Evolutionary conservation across 2,888 invertebrate species (phyloP).

Genomic region (Keiferia lycopersicella): DNA sequence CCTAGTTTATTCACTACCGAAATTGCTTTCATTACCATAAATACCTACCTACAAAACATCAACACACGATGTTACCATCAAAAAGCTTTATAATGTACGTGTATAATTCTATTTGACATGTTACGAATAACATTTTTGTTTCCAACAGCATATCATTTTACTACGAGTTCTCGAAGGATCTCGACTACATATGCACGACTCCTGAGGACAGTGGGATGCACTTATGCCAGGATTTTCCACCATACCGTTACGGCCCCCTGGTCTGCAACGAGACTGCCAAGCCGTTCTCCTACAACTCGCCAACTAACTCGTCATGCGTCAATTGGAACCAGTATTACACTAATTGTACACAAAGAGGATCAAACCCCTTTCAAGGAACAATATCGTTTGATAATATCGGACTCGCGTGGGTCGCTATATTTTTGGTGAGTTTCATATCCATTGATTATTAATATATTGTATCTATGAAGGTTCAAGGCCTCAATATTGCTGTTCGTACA

Average conservation of each 20-base stretch:
- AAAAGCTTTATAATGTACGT: conserved; percentile 2
- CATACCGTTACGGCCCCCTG: conserved; percentile 86
- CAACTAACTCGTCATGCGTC: conserved; percentile 91
- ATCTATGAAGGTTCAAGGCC: not conserved
- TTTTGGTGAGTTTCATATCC: conserved; percentile 89
- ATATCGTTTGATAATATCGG: conserved; percentile 99
- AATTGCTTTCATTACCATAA: not conserved
- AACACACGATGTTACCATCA: not conserved
- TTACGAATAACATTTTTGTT: not conserved
- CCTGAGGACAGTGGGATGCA: conserved; percentile 98
- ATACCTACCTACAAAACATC: conserved; percentile 4
- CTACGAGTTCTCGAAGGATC: conserved; percentile 93
- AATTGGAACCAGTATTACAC: conserved; percentile 99
- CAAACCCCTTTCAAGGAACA: conserved; percentile 99
- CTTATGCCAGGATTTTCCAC: conserved; percentile 91
- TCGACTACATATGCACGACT: conserved; percentile 98
- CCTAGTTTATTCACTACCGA: not conserved
- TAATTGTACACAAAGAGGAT: conserved; percentile 94
- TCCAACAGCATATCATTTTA: conserved; percentile 86
- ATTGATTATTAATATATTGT: conserved; percentile 4
- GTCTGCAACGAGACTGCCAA: conserved; percentile 89
- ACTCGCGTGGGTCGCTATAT: conserved; percentile 99
- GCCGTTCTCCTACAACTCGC: conserved; percentile 81
- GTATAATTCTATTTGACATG: not conserved
- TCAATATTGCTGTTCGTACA: not conserved